Percentiles rank a stretch among this genome's conserved stretches.
phyloP scores from a whole-genome alignment of 1,140 invertebrate genomes.

The Zaprionus ghesquierei region DNA sequence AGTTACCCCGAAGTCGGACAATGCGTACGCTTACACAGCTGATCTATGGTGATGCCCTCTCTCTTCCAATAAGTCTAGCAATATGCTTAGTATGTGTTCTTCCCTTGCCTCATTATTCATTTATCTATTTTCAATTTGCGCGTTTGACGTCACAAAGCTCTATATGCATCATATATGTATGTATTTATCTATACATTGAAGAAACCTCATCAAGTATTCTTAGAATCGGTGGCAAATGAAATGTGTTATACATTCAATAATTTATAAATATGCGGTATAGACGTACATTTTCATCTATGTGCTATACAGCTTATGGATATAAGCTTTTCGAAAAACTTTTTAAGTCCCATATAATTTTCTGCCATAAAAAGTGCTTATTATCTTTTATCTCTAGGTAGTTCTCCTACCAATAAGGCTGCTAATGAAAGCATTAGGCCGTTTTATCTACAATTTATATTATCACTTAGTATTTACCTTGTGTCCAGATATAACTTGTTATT shows the following conservation, averaged over 20 bases:
- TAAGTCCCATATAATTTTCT: background rate
- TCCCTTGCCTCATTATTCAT: background rate
- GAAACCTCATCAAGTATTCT: background rate
- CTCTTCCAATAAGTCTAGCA: no score
- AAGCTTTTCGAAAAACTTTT: background rate
- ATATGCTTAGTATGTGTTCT: no score
- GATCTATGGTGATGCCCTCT: background rate
- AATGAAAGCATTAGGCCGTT: background rate
- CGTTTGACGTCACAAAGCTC: background rate
- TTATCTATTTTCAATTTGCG: background rate
- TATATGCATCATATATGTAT: background rate
- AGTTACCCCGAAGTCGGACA: background rate
- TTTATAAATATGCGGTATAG: background rate
- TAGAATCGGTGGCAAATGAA: background rate
- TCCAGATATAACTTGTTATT: constrained; percentile 48
- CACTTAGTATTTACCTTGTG: constrained; percentile 4
- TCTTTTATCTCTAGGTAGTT: background rate
- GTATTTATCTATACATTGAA: background rate
- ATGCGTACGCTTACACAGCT: background rate
- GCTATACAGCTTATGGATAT: no score
- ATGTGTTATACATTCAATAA: background rate
- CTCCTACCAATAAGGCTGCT: background rate
- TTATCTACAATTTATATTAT: constrained; percentile 27
- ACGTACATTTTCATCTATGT: no score
- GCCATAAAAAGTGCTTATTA: background rate